These are phyloP conservation scores for Asbolus verrucosus DNA, from an alignment of 1,140 invertebrate genomes.

Conservation along the genomic window DNA sequence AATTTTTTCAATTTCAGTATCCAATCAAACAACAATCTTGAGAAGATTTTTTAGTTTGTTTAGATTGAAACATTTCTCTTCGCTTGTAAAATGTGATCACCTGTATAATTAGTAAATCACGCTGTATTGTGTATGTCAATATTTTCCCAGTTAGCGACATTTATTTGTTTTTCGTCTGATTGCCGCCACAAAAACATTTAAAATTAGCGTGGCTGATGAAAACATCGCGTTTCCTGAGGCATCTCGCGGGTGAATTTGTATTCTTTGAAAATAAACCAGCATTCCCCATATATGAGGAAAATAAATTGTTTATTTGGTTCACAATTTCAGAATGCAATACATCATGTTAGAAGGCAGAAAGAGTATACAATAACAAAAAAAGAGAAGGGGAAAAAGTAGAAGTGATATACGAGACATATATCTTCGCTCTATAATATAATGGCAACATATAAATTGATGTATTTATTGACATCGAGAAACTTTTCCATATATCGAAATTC, in stretches of 20 bases:
- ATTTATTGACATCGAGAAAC: conserved; percentile 42
- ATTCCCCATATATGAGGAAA: conserved; percentile 14
- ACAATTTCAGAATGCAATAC: conserved; percentile 26
- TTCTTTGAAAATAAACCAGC: conserved; percentile 11
- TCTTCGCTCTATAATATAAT: conserved; percentile 28
- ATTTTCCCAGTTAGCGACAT: no score
- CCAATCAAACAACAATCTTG: no score
- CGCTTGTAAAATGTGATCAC: no score
- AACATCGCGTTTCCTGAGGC: conserved; percentile 25
- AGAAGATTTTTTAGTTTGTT: no score
- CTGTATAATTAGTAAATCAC: no score
- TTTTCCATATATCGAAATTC: conserved; percentile 51
- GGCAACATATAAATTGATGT: conserved; percentile 39
- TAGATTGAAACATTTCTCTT: no score
- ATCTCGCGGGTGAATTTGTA: not conserved
- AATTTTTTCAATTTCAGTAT: no score
- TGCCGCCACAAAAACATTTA: not conserved
- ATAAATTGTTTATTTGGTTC: conserved; percentile 37
- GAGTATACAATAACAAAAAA: conserved; percentile 20
- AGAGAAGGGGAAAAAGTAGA: not conserved
- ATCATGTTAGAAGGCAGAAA: conserved; percentile 10
- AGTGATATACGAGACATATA: conserved; percentile 30
- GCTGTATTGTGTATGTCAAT: no score
- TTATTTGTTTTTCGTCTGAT: not conserved
- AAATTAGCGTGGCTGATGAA: conserved; percentile 24